Evolutionary conservation across 2,797 vertebrate species (phyloP), one percentile per base, ranked within the genome.

Genomic region (Gouania willdenowi): DNA sequence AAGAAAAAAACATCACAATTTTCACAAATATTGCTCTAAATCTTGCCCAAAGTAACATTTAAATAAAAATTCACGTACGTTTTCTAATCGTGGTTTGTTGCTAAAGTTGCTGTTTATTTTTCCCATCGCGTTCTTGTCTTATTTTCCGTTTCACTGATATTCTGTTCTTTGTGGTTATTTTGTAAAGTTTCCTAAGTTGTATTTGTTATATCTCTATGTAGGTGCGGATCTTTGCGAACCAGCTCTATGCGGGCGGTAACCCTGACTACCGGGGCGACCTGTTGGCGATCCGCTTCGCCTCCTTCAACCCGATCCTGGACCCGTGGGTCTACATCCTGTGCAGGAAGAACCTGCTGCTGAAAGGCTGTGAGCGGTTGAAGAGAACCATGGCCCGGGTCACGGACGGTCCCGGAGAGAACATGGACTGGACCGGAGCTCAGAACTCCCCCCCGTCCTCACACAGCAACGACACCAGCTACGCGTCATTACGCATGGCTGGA

Each of bases 281-380:
- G 15, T 2, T 87, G 41, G 90, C 88, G 1, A 90, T 91, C 53
- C 87, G 90, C 34, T 90, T 91, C 25, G 90, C 90, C n/a, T 89
- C 90, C 0, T 91, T 91, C 46, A 91, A 91, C 67, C 89, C 89
- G 8, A 91, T 91, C 11, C 37, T 91, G 17, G 89, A 91, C 66
- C 90, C 89, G 2, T 91, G 90, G 90, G 89, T 91, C 5, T 91
- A 91, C 50, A 91, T 91, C 30, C 37, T 91, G 46, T 91, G 90
- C 59, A 62, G 90, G 28, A 90, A 89, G 32, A 90, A 86, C 59
- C 63, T 91, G 34, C 40, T 90, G 19, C 61, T 85, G 1, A 89
- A 88, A 51, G 83, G 87, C 34, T 90, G 88, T 13, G 70, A 79
- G 28, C 65, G 41, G 24, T 29, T 91, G 13, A 90, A 87, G 53